Evolutionary conservation across 2,888 invertebrate genomes (phyloP).

Genomic region (Hemistola chrysoprasaria): DNA sequence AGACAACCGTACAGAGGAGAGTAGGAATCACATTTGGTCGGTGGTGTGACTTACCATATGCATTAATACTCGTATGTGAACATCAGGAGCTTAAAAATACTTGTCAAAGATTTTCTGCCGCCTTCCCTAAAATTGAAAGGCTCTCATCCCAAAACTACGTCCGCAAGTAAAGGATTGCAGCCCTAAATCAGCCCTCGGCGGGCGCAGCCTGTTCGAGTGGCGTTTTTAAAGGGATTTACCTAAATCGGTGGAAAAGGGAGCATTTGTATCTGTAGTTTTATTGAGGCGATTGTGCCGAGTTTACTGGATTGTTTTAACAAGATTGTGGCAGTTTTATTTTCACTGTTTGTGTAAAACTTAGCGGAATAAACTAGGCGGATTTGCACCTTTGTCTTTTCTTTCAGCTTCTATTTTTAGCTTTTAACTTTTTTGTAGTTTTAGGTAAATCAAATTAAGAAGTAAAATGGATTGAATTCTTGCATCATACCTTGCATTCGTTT

Average conservation of each 20-base stretch:
- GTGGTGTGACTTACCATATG: too few relatives aligned
- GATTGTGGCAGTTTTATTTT: background rate
- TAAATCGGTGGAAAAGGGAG: conserved; percentile 42
- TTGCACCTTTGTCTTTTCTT: background rate
- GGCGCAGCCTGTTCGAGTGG: conserved; percentile 37
- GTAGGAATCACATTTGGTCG: too few relatives aligned
- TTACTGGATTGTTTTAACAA: conserved; percentile 6
- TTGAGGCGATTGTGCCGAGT: background rate
- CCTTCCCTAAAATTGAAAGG: background rate
- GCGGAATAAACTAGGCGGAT: background rate
- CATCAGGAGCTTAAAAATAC: too few relatives aligned
- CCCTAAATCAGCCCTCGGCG: conserved; percentile 46
- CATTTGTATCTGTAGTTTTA: conserved; percentile 2
- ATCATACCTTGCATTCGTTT: too few relatives aligned
- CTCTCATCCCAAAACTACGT: conserved; percentile 10
- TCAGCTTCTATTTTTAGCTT: too few relatives aligned
- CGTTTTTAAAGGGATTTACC: conserved; percentile 44
- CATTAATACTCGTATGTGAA: too few relatives aligned
- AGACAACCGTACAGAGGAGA: too few relatives aligned
- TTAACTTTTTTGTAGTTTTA: too few relatives aligned
- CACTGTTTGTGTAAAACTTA: background rate
- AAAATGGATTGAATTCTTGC: too few relatives aligned
- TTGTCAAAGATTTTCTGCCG: too few relatives aligned
- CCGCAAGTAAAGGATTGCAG: conserved; percentile 16
- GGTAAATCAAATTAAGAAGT: too few relatives aligned